Evolutionary conservation across 1,140 invertebrate genomes (phyloP).

Genomic region (Lutraria rhynchaena): DNA sequence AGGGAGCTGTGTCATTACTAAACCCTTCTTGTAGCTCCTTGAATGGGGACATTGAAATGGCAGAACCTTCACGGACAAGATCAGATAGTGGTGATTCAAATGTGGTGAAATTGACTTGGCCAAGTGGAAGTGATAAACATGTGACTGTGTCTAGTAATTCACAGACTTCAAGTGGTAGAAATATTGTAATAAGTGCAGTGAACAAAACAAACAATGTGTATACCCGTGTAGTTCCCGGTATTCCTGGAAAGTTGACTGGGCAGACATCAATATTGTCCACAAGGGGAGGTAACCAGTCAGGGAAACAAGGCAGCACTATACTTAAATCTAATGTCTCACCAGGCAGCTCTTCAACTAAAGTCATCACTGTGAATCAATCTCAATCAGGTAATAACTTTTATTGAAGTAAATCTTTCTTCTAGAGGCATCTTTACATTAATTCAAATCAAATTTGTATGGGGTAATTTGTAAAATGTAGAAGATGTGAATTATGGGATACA

Average conservation of each 20-base stretch:
- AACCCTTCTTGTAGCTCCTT: conserved; percentile 62
- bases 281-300: conserved; percentile 65
- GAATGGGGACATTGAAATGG: conserved; percentile 70
- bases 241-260: conserved; percentile 62
- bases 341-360: conserved; percentile 68
- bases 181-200: conserved; percentile 77
- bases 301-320: conserved; percentile 62
- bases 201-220: conserved; percentile 77
- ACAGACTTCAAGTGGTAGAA: conserved; percentile 66
- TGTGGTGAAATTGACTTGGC: conserved; percentile 58
- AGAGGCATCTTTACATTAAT: not conserved
- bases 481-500: too few species aligned
- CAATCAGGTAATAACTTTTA: conserved; percentile 67
- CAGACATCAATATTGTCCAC: conserved; percentile 75
- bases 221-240: conserved; percentile 73
- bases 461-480: not conserved
- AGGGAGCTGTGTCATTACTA: conserved; percentile 67
- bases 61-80: conserved; percentile 17
- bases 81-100: conserved; percentile 23
- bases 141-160: conserved; percentile 29
- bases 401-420: not conserved
- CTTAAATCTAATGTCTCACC: conserved; percentile 47
- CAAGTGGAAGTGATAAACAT: conserved; percentile 41
- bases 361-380: conserved; percentile 76
- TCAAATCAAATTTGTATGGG: not conserved